These are phyloP conservation scores for Apomyelois bistriatella DNA, from an alignment of 2,888 invertebrate genomes.

Conservation along the genomic window DNA sequence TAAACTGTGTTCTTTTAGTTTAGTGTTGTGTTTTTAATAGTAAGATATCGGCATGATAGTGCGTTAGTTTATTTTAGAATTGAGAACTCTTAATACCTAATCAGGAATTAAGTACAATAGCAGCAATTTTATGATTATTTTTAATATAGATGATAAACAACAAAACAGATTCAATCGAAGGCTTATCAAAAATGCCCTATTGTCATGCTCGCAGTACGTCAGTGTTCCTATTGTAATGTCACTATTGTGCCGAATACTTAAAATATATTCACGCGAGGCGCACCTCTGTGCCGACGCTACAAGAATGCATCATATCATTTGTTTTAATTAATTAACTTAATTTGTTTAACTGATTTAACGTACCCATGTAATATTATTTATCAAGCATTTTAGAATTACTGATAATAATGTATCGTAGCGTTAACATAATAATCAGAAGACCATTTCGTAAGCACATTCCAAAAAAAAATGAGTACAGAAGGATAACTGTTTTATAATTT, in stretches of 20 bases:
- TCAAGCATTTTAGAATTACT: slow-evolving; percentile 46
- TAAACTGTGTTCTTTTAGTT: slow-evolving; percentile 56
- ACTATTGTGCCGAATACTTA: slow-evolving; percentile 35
- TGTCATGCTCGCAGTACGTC: too few species aligned
- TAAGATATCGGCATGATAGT: slow-evolving; percentile 32
- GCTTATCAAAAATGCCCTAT: too few species aligned
- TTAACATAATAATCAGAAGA: slow-evolving; percentile 31
- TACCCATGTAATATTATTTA: slow-evolving; percentile 59
- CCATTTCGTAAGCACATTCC: slow-evolving; percentile 42
- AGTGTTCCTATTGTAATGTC: slow-evolving; percentile 10
- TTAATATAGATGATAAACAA: too few species aligned
- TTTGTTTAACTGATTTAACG: slow-evolving; percentile 60
- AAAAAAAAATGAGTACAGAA: background rate
- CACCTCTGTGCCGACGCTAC: slow-evolving; percentile 60
- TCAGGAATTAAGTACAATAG: background rate
- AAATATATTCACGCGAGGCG: slow-evolving; percentile 48
- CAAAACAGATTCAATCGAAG: too few species aligned
- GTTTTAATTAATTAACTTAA: slow-evolving; percentile 74
- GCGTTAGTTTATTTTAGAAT: slow-evolving; percentile 14
- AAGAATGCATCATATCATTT: slow-evolving; percentile 81
- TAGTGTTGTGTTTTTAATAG: slow-evolving; percentile 46
- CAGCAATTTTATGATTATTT: too few species aligned
- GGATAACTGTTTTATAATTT: slow-evolving; percentile 28
- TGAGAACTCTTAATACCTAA: background rate
- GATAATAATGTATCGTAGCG: slow-evolving; percentile 32